A percentile compares a stretch with the other conserved stretches of the same genome.
Conservation (phyloP, 2,113 vertebrate genomes). For the Periophthalmodon schlosseri region DNA sequence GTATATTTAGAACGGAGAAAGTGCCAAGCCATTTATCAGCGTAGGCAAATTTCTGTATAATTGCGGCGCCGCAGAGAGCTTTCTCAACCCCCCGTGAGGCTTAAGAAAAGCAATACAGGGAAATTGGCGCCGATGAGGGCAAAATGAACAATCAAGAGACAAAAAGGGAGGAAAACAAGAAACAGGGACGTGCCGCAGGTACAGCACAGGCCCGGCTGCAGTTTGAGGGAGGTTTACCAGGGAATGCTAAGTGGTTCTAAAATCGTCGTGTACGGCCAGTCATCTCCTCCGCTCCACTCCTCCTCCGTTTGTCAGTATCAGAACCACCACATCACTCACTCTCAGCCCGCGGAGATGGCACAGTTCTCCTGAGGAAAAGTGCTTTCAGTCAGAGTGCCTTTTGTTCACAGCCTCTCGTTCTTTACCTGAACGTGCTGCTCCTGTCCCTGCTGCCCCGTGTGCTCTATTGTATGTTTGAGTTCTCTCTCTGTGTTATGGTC, state of each 20-base stretch:
- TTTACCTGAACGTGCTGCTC: too few species aligned
- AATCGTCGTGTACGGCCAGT: too few species aligned
- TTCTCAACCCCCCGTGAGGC: conserved; percentile 49
- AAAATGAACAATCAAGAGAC: conserved; percentile 45
- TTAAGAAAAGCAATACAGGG: conserved; percentile 44
- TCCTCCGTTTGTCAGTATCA: too few species aligned
- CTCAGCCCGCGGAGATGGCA: too few species aligned
- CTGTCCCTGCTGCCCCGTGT: too few species aligned
- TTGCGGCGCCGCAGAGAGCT: conserved; percentile 45
- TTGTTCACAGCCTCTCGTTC: neutral
- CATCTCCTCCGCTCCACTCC: too few species aligned
- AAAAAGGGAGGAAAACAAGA: conserved; percentile 23
- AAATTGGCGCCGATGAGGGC: conserved; percentile 49
- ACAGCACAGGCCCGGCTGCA: neutral
- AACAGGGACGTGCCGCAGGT: conserved; percentile 20
- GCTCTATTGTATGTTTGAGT: too few species aligned
- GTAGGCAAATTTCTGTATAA: conserved; percentile 50
- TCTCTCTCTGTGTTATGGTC: too few species aligned
- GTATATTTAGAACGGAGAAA: conserved; percentile 30
- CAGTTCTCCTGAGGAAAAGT: too few species aligned
- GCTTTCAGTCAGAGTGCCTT: too few species aligned
- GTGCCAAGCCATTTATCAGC: conserved; percentile 44
- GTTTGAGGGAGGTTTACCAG: neutral
- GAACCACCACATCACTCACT: too few species aligned
- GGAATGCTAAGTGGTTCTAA: neutral